Conservation (phyloP, 23 tunicate genomes). For the Halocynthia roretzi region DNA sequence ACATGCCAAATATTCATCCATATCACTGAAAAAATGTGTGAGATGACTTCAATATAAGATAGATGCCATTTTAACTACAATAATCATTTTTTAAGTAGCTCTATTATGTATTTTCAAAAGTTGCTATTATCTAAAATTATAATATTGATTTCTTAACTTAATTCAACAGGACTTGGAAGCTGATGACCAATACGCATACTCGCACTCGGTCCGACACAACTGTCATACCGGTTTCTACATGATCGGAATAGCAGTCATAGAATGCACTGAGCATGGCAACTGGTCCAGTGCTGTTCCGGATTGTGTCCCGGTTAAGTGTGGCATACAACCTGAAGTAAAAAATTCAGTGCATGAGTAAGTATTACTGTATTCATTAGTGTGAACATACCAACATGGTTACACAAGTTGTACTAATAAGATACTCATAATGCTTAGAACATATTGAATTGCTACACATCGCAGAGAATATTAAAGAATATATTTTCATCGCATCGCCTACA, state of each 20-base stretch:
- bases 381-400: neutral
- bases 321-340: conserved; percentile 25
- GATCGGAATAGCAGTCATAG: conserved; percentile 10
- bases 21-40: too few species aligned
- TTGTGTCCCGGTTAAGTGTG: conserved; percentile 69
- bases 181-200: conserved; percentile 24
- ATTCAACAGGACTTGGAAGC: conserved; percentile 1
- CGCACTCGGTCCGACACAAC: conserved; percentile 27
- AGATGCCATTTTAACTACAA: neutral
- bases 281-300: conserved; percentile 47
- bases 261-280: conserved; percentile 37
- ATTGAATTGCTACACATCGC: neutral
- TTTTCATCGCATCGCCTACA: neutral
- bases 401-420: neutral
- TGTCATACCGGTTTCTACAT: conserved; percentile 60
- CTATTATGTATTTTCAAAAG: neutral
- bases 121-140: too few species aligned
- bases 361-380: neutral
- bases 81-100: neutral
- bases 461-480: neutral
- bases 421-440: neutral
- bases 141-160: neutral
- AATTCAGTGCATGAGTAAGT: conserved; percentile 40
- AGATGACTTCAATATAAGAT: neutral
- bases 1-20: too few species aligned